These are phyloP conservation scores for Drosophila kurseongensis DNA, from an alignment of 1,140 invertebrate genomes.

Conservation along the genomic window DNA sequence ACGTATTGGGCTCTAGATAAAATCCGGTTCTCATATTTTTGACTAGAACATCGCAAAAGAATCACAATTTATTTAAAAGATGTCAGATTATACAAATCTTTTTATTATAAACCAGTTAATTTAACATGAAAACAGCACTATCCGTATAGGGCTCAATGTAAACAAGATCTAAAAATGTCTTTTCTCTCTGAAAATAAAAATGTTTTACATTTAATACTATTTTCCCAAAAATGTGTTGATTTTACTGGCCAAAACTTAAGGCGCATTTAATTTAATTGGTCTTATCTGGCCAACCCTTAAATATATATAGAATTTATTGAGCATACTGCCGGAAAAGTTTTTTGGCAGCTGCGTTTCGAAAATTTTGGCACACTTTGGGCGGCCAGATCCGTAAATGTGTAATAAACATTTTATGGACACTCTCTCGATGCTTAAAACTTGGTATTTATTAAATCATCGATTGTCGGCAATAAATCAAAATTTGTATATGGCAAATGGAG, in stretches of 20 bases:
- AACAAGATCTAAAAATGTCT: neutral
- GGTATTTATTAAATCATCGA: constrained; percentile 58
- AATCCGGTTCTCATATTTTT: too few relatives aligned
- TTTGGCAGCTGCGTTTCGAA: constrained; percentile 36
- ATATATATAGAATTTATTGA: constrained; percentile 33
- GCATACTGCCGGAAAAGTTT: constrained; percentile 25
- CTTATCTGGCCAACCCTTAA: constrained; percentile 17
- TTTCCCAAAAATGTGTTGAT: constrained; percentile 1
- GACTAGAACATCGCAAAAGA: too few relatives aligned
- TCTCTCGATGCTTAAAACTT: constrained; percentile 4
- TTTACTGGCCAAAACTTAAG: constrained; percentile 26
- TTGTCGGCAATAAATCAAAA: constrained; percentile 46
- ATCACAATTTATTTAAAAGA: too few relatives aligned
- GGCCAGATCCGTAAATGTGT: constrained; percentile 4
- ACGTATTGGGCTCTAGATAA: too few relatives aligned
- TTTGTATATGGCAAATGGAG: neutral
- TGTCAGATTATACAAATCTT: too few relatives aligned
- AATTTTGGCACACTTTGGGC: constrained; percentile 29
- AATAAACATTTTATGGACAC: constrained; percentile 32
- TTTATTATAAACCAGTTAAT: too few relatives aligned
- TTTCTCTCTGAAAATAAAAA: neutral
- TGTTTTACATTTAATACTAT: neutral
- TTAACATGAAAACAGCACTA: too few relatives aligned
- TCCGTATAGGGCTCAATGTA: neutral
- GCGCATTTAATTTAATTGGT: constrained; percentile 53